These are phyloP conservation scores for Novumbra hubbsi DNA, from an alignment of 2,797 vertebrate genomes.

Conservation along the genomic window DNA sequence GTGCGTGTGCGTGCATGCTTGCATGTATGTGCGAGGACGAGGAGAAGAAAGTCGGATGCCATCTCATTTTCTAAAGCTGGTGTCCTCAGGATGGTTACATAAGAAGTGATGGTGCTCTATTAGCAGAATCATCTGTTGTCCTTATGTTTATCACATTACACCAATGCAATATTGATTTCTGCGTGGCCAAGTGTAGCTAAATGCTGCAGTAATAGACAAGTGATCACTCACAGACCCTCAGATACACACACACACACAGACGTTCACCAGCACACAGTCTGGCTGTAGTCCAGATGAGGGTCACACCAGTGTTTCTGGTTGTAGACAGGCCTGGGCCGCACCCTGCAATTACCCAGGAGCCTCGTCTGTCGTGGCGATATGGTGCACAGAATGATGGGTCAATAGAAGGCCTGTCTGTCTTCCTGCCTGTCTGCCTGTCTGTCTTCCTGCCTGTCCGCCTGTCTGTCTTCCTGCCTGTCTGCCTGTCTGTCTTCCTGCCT, in stretches of 20 bases:
- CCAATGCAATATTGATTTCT: neutral
- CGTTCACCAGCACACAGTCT: neutral
- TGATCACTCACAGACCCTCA: neutral
- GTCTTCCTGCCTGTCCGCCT: no score
- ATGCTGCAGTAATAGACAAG: neutral
- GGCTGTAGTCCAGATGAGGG: slow-evolving; percentile 2
- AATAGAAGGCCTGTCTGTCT: slow-evolving; percentile 46
- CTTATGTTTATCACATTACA: slow-evolving; percentile 19
- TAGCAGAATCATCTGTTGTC: slow-evolving; percentile 29
- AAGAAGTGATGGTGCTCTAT: slow-evolving; percentile 59
- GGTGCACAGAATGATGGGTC: slow-evolving; percentile 62
- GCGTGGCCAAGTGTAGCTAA: neutral
- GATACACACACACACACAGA: neutral
- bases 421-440: slow-evolving; percentile 22
- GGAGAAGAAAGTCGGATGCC: slow-evolving; percentile 67
- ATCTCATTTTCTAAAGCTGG: slow-evolving; percentile 62
- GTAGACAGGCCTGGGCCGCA: slow-evolving; percentile 56
- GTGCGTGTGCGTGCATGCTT: neutral
- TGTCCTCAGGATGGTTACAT: slow-evolving; percentile 67
- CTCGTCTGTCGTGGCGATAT: slow-evolving; percentile 61
- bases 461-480: no score
- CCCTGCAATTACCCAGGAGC: slow-evolving; percentile 68
- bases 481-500: slow-evolving; percentile 19
- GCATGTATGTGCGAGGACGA: slow-evolving; percentile 54
- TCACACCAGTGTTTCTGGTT: slow-evolving; percentile 45